Percentiles rank a stretch among this genome's conserved stretches.
These are phyloP conservation scores for Protobothrops flavoviridis DNA, from an alignment of 2,113 vertebrate species.

Conservation along the genomic window DNA sequence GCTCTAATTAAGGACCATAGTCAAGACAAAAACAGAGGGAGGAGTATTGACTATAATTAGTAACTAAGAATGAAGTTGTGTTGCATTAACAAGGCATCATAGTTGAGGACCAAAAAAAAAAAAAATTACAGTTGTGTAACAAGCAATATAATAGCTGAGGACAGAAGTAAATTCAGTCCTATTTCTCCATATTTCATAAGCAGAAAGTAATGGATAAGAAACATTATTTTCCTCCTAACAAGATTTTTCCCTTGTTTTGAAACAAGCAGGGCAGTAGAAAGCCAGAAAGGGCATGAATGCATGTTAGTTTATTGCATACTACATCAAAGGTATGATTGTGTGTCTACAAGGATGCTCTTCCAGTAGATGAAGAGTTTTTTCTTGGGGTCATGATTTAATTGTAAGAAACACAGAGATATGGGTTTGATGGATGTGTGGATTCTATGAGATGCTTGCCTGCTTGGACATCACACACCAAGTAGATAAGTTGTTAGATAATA, in stretches of 20 bases:
- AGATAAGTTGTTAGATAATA: not conserved
- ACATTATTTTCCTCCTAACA: not conserved
- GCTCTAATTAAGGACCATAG: not conserved
- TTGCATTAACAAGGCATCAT: constrained; percentile 34
- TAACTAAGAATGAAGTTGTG: constrained; percentile 32
- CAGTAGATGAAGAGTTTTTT: not conserved
- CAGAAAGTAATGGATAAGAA: not conserved
- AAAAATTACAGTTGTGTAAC: constrained; percentile 30
- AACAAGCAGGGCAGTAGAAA: not conserved
- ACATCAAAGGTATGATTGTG: not conserved
- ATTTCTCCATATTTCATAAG: constrained; percentile 17
- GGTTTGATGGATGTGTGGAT: not conserved
- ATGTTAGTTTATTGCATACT: not conserved
- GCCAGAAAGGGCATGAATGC: not conserved
- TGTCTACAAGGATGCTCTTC: not conserved
- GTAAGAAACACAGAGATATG: not conserved
- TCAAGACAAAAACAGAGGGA: not conserved
- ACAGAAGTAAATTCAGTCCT: constrained; percentile 40
- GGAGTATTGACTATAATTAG: not conserved
- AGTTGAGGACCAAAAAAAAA: not conserved
- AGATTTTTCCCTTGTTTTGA: not conserved
- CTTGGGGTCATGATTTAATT: not conserved
- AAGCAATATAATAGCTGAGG: constrained; percentile 19
- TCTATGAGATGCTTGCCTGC: not conserved
- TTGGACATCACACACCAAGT: not conserved